Conservation (phyloP, 92 coral and sea anemone genomes). For the Porites lobata region DNA sequence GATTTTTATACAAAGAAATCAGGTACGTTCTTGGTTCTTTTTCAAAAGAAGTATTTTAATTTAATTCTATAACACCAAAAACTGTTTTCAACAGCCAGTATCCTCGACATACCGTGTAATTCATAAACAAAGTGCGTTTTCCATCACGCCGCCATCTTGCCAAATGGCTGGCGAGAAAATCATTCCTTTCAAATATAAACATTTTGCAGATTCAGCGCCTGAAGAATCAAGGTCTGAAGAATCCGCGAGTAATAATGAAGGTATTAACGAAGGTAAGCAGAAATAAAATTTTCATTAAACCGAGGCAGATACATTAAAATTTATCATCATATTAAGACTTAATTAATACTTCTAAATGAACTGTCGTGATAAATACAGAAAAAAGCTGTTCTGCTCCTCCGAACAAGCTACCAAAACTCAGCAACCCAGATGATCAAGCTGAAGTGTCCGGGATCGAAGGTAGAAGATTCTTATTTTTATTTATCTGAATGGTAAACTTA, state of each 20-base stretch:
- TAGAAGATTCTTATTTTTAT: constrained; percentile 46
- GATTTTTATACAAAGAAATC: too few relatives aligned
- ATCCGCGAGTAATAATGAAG: constrained; percentile 38
- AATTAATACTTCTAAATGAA: constrained; percentile 13
- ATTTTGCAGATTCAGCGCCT: constrained; percentile 55
- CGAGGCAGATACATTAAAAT: constrained; percentile 28
- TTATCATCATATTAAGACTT: constrained; percentile 21
- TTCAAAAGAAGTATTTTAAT: too few relatives aligned
- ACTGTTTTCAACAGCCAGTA: too few relatives aligned
- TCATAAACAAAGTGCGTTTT: not conserved
- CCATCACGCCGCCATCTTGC: not conserved
- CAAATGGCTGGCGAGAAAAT: constrained; percentile 34
- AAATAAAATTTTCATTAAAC: constrained; percentile 51
- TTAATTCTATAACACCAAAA: too few relatives aligned
- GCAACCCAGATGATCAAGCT: constrained; percentile 49
- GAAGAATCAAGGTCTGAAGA: constrained; percentile 55
- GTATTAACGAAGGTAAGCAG: constrained; percentile 61
- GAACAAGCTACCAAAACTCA: constrained; percentile 50
- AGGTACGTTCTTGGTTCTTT: too few relatives aligned
- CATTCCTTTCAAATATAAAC: constrained; percentile 54
- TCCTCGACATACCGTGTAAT: not conserved
- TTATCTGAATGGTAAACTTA: constrained; percentile 47
- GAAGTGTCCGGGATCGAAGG: constrained; percentile 53
- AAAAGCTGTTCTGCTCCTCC: constrained; percentile 48
- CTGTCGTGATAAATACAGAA: constrained; percentile 44